A percentile compares a stretch with the other conserved stretches of the same genome.
These are phyloP conservation scores for Drosophila siamana DNA, from an alignment of 2,888 invertebrate species.

Conservation along the genomic window DNA sequence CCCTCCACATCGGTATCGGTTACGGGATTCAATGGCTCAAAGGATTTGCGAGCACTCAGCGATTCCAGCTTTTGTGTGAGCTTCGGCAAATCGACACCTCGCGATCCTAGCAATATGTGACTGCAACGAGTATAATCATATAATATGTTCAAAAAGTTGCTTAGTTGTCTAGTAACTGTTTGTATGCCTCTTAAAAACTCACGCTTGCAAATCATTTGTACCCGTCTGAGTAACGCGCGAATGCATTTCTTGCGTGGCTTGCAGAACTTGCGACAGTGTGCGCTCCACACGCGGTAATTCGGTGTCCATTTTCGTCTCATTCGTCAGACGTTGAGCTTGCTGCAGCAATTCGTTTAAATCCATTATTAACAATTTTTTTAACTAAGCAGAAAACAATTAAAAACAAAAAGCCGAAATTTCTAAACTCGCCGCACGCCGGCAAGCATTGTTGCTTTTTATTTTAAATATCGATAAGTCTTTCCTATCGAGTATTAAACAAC, in stretches of 20 bases:
- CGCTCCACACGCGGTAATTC: conserved; percentile 94
- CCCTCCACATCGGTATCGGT: conserved; percentile 96
- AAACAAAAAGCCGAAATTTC: background rate
- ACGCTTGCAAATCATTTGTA: conserved; percentile 96
- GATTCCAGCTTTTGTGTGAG: conserved; percentile 96
- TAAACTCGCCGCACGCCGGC: conserved; percentile 11
- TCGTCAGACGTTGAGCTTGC: conserved; percentile 96
- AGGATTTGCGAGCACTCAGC: conserved; percentile 93
- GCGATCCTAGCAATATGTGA: conserved; percentile 94
- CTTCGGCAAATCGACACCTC: conserved; percentile 97
- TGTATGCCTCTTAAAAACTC: conserved; percentile 36
- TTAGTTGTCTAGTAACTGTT: background rate
- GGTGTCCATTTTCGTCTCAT: conserved; percentile 94
- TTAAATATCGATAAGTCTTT: conserved; percentile 8
- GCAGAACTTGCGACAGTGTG: conserved; percentile 95
- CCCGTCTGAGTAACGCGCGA: conserved; percentile 94
- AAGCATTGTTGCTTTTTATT: conserved; percentile 2
- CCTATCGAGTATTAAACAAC: background rate
- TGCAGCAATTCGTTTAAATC: conserved; percentile 95
- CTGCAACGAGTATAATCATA: conserved; percentile 86
- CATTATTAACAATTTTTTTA: conserved; percentile 74
- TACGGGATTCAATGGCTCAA: conserved; percentile 95
- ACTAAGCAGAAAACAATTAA: background rate
- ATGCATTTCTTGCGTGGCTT: conserved; percentile 95
- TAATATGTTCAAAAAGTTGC: conserved; percentile 26